phyloP scores from a whole-genome alignment of 2,113 vertebrate species.

The Salvelinus sp. region DNA sequence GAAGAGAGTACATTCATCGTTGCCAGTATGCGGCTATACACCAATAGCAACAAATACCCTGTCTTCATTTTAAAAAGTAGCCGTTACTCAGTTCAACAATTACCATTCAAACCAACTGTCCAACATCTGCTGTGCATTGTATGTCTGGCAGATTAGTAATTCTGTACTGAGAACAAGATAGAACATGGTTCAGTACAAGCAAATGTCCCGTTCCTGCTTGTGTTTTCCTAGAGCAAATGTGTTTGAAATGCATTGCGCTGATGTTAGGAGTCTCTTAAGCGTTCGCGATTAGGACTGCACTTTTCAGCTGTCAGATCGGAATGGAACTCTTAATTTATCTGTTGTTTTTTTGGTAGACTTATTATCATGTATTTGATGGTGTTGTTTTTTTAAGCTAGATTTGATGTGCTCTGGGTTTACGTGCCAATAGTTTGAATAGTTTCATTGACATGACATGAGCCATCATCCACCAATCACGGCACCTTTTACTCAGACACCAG shows the following conservation, averaged over 20 bases:
- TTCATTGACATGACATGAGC: neutral
- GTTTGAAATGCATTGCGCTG: neutral
- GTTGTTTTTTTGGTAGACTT: too few species aligned
- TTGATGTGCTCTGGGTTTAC: too few species aligned
- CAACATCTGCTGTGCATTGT: too few species aligned
- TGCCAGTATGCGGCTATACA: too few species aligned
- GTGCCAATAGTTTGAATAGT: too few species aligned
- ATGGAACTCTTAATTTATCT: neutral
- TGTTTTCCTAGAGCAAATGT: neutral
- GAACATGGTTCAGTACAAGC: neutral
- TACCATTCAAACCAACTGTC: too few species aligned
- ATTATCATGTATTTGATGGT: too few species aligned
- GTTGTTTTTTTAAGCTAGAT: too few species aligned
- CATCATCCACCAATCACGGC: neutral
- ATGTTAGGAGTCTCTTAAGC: neutral
- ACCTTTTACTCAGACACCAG: neutral
- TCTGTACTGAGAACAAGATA: neutral
- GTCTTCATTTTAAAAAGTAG: too few species aligned
- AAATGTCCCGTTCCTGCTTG: neutral
- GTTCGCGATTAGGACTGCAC: neutral
- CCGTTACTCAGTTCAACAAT: too few species aligned
- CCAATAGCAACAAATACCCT: too few species aligned
- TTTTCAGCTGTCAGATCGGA: neutral
- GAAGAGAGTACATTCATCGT: too few species aligned
- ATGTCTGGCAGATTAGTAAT: neutral